Evolutionary conservation across 2,113 vertebrate genomes (phyloP), one percentile per base, ranked within the genome.

Genomic region (Syngnathus scovelli): DNA sequence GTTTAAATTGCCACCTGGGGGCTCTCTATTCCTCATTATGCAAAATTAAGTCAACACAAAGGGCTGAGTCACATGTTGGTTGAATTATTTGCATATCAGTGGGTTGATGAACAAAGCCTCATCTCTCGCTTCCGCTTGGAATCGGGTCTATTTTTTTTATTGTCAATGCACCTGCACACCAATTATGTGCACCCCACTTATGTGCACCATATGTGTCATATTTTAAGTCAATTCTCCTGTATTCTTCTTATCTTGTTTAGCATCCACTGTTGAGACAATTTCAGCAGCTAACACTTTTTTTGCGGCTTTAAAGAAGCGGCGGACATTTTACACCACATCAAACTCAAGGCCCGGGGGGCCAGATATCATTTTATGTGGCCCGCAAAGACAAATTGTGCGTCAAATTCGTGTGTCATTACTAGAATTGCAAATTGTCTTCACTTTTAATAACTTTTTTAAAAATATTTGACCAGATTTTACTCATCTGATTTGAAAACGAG

Each of bases 21-120:
- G 64, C 64, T 78, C 75, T 84, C 66, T 79, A 75, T 82, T 67
- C 27, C 64, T 77, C 78, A 75, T 83, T 82, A 80, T 71, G 12
- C 79, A 71, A 70, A 67, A 72, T 71, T 12, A 66, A 70, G 44
- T 60, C 59, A 66, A 61, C 59, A 73, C 52, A 76, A 72, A 64
- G 1, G 52, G 75, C 27, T 76, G 73, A 82, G 7, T 74, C 74
- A 83, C 60, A 51, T 46, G 21, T 27, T 11, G 3, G n/a, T 5
- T 36, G 16, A 11, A 18, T 52, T 13, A 68, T 85, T 78, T 77
- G 66, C 66, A 81, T 78, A 59, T 77, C 21, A 36, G 6, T 13
- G 9, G 4, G 52, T 55, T 13, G 1, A 27, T 11, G 21, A 55
- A 52, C 49, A 58, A 58, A 58, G 13, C 7, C 6, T 38, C 23